phyloP scores from a whole-genome alignment of 2,888 invertebrate genomes.

The Drosophila planitibia region DNA sequence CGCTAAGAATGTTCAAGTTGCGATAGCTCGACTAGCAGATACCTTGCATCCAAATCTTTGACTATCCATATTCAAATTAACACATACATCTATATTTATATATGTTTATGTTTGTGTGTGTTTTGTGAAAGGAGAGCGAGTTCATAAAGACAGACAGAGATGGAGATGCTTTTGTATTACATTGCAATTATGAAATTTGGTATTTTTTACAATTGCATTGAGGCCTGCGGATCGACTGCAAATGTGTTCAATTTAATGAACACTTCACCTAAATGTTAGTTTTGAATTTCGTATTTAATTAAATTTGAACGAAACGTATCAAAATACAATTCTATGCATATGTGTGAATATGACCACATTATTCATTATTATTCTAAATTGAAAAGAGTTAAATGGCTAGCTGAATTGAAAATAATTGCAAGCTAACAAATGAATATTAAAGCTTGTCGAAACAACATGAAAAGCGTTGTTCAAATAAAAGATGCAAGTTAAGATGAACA shows the following conservation, averaged over 20 bases:
- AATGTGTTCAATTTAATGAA: not conserved
- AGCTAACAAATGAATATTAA: not conserved
- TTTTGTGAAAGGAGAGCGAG: no score
- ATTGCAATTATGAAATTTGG: not conserved
- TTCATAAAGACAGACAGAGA: no score
- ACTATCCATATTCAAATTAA: not conserved
- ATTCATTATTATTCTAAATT: not conserved
- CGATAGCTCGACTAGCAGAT: not conserved
- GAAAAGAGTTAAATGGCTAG: not conserved
- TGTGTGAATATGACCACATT: no score
- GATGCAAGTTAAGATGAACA: not conserved
- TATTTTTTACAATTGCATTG: not conserved
- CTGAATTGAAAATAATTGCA: not conserved
- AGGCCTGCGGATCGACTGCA: not conserved
- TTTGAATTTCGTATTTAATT: not conserved
- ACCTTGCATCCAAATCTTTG: not conserved
- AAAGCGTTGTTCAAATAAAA: not conserved
- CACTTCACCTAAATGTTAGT: not conserved
- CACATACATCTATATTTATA: not conserved
- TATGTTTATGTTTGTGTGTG: no score
- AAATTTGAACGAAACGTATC: not conserved
- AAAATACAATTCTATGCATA: no score
- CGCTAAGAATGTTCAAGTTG: not conserved
- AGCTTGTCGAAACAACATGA: not conserved
- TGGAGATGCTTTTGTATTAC: not conserved